Conservation (phyloP, 2,888 invertebrate genomes). For the Sinelater perroti region DNA sequence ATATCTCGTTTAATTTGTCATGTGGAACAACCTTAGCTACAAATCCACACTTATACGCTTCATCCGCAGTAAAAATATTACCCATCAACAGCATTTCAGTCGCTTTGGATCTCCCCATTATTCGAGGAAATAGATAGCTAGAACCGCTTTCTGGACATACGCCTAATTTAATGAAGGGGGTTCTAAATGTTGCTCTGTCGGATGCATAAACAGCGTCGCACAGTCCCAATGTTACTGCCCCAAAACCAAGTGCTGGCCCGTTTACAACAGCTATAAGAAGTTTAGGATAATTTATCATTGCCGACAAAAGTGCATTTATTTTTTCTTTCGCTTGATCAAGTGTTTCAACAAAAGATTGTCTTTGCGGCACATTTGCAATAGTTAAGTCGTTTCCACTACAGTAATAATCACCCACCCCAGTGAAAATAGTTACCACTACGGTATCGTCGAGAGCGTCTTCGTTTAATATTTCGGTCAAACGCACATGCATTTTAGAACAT, state of each 20-base stretch:
- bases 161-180: constrained; percentile 87
- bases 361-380: neutral
- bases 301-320: constrained; percentile 67
- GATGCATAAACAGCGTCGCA: constrained; percentile 90
- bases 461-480: constrained; percentile 70
- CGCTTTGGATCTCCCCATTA: constrained; percentile 85
- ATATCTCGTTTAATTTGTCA: constrained; percentile 64
- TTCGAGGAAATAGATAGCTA: constrained; percentile 80
- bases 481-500: constrained; percentile 71
- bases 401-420: constrained; percentile 82
- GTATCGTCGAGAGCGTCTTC: constrained; percentile 74
- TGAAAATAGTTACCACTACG: constrained; percentile 77
- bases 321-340: constrained; percentile 14
- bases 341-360: neutral
- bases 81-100: constrained; percentile 65
- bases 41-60: constrained; percentile 81
- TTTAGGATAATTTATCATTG: constrained; percentile 89
- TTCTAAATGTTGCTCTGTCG: constrained; percentile 83
- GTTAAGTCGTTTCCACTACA: constrained; percentile 84
- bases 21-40: constrained; percentile 80
- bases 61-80: constrained; percentile 78
- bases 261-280: constrained; percentile 87
- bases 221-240: constrained; percentile 82
- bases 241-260: constrained; percentile 94
- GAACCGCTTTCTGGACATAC: constrained; percentile 91